A percentile compares a stretch with the other conserved stretches of the same genome.
Conservation (phyloP, 2,113 vertebrate species). For the Podarcis raffonei region DNA sequence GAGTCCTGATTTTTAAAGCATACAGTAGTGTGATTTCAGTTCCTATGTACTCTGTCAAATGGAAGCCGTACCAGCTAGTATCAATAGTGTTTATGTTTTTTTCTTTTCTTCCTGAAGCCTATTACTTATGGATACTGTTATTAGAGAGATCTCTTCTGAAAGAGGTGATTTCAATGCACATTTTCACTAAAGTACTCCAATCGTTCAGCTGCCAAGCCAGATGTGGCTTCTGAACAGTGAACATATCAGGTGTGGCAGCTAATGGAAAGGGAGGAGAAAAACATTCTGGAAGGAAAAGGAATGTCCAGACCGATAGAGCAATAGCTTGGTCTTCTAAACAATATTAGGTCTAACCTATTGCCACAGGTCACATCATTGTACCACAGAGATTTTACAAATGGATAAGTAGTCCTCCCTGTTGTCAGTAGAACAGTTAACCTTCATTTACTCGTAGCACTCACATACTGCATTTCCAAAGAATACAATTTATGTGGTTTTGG, state of each 20-base stretch:
- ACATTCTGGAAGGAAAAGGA: neutral
- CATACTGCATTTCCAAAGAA: slow-evolving; percentile 30
- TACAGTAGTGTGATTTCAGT: neutral
- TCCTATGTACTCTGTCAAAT: neutral
- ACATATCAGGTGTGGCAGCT: slow-evolving; percentile 38
- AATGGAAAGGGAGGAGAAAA: slow-evolving; percentile 34
- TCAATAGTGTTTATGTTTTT: neutral
- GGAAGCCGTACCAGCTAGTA: neutral
- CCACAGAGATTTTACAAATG: slow-evolving; percentile 11
- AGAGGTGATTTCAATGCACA: neutral
- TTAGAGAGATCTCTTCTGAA: neutral
- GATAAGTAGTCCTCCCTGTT: slow-evolving; percentile 13
- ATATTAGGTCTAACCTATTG: slow-evolving; percentile 13
- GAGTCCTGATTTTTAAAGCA: neutral
- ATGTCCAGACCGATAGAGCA: neutral
- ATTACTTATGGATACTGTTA: neutral
- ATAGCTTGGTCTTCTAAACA: neutral
- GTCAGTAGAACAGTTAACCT: slow-evolving; percentile 27
- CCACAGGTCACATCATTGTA: neutral
- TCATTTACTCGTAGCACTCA: slow-evolving; percentile 31
- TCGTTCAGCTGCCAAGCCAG: slow-evolving; percentile 40
- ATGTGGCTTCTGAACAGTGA: slow-evolving; percentile 28
- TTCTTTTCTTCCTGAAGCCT: slow-evolving; percentile 6
- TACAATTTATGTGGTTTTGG: neutral
- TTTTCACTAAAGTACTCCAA: slow-evolving; percentile 21